Conservation (phyloP, 2,797 vertebrate species). For the Anguilla marmorata region DNA sequence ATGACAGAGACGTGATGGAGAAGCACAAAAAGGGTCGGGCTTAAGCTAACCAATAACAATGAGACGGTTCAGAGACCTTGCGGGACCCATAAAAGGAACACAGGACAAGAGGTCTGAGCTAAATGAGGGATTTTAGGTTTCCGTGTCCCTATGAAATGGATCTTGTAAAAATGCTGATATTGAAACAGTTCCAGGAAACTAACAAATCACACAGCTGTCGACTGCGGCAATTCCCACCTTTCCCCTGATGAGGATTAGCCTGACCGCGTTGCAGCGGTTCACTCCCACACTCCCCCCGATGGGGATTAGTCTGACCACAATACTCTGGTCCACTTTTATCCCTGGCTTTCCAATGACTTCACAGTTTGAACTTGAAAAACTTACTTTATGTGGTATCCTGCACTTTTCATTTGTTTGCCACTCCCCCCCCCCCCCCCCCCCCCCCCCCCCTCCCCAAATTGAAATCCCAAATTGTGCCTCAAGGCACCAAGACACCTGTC, state of each 20-base stretch:
- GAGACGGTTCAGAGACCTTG: not conserved
- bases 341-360: not conserved
- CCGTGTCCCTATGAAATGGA: not conserved
- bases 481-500: not conserved
- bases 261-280: not conserved
- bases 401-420: not conserved
- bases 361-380: not conserved
- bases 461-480: not conserved
- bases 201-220: not conserved
- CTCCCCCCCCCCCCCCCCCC: too few relatives aligned
- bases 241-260: constrained; percentile 4
- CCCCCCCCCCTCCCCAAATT: not conserved
- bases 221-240: not conserved
- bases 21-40: not conserved
- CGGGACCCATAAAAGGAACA: not conserved
- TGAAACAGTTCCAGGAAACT: not conserved
- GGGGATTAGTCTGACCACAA: not conserved
- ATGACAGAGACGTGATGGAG: not conserved
- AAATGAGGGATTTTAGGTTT: not conserved
- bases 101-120: not conserved
- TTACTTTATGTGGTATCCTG: not conserved
- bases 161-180: constrained; percentile 20
- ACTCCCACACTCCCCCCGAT: not conserved
- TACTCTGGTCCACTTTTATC: constrained; percentile 1
- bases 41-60: not conserved